Conservation (phyloP, 2,113 vertebrate genomes). For the Neodon shergylaensis region DNA sequence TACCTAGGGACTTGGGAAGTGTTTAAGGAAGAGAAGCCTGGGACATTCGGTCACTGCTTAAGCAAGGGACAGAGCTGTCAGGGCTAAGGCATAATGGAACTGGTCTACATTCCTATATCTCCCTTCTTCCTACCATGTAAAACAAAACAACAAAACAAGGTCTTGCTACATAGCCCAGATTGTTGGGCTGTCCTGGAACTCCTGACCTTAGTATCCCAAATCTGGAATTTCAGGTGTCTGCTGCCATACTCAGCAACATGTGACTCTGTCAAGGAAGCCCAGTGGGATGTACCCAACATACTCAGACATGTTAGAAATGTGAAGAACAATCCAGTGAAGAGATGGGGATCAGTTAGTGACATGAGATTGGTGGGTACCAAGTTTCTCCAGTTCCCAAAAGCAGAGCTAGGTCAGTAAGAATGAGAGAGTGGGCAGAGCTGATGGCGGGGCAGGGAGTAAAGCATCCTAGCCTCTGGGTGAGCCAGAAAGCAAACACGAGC, state of each 20-base stretch:
- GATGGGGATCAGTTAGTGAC: not conserved
- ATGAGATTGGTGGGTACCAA: not conserved
- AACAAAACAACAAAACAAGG: not conserved
- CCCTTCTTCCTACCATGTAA: not conserved
- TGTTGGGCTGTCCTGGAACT: not conserved
- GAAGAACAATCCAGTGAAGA: not conserved
- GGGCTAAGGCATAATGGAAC: not conserved
- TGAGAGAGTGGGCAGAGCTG: not conserved
- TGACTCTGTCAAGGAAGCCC: not conserved
- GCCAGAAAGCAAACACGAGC: not conserved
- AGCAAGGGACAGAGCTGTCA: not conserved
- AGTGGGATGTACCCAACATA: not conserved
- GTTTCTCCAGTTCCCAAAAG: not conserved
- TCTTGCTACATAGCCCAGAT: not conserved
- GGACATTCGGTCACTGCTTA: not conserved
- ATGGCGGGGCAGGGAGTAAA: not conserved
- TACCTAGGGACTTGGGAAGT: not conserved
- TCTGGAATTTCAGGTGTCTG: not conserved
- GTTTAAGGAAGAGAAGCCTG: not conserved
- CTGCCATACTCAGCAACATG: not conserved
- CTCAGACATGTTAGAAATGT: not conserved
- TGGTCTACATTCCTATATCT: not conserved
- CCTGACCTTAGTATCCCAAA: not conserved
- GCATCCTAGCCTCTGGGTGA: not conserved
- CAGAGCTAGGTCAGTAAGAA: not conserved